A percentile compares a stretch with the other conserved stretches of the same genome.
Conservation (phyloP, 2,113 vertebrate genomes). For the Octodon degus region DNA sequence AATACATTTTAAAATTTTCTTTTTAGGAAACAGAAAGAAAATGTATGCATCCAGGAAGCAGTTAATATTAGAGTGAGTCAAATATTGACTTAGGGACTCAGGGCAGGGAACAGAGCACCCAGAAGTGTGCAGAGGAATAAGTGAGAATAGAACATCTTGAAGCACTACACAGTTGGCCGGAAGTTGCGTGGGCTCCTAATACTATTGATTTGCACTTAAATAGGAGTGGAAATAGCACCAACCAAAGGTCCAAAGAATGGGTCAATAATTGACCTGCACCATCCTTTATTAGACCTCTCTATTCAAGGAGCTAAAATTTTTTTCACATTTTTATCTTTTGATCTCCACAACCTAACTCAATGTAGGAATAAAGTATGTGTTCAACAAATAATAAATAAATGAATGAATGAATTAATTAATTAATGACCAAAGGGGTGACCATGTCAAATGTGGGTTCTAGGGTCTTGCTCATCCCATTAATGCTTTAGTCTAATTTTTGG, state of each 20-base stretch:
- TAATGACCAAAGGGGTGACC: neutral
- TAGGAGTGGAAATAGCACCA: neutral
- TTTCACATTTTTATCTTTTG: neutral
- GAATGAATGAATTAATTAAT: neutral
- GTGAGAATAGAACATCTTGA: neutral
- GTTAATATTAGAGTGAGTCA: conserved; percentile 48
- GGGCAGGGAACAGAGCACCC: neutral
- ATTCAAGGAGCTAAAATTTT: neutral
- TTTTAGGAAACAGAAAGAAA: conserved; percentile 55
- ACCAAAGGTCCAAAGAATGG: neutral
- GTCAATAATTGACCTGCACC: neutral
- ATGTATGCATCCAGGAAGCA: neutral
- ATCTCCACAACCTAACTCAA: neutral
- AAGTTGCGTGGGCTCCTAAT: neutral
- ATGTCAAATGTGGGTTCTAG: neutral
- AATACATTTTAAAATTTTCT: neutral
- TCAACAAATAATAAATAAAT: neutral
- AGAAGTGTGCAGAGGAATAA: neutral
- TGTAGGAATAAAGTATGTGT: neutral
- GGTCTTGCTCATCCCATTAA: neutral
- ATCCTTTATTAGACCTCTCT: neutral
- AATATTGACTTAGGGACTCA: conserved; percentile 7
- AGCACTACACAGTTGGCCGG: neutral
- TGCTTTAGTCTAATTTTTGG: conserved; percentile 22
- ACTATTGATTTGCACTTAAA: conserved; percentile 39